Evolutionary conservation across 2,797 vertebrate species (phyloP), one percentile per base, ranked within the genome.

Genomic region (Anguilla megastoma): DNA sequence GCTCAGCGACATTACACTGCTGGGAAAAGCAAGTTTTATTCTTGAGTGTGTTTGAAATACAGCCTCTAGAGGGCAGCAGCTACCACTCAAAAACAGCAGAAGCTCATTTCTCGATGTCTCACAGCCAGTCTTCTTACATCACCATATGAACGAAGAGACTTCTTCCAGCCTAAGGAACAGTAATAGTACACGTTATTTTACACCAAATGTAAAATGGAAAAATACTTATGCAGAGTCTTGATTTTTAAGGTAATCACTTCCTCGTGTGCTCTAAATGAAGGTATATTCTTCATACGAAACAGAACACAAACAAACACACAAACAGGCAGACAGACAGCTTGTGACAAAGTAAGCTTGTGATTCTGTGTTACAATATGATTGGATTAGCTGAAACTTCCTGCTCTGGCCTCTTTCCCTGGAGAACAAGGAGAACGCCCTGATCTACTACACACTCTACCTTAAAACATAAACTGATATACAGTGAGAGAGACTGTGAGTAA

Each of bases 71-170:
- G 60, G 87, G 87, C 80, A 87, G 87, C n/a, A 84, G n/a, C 58
- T 0, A 71, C 79, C 45, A 18, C 60, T 33, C 12, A 14, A 82
- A 87, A 52, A 84, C 24, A 83, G 9, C 48, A 84, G 82, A 48
- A 27, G 21, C 27, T 18, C 0, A 52, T 50, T 83, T 83, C 80
- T 7, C 9, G 45, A 52, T 87, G 54, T 66, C 87, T 93, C 90
- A 92, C 92, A 92, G 89, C 90, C 87, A 89, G 90, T 88, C 90
- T 92, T 87, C 14, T 36, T 41, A 41, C 14, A 76, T 76, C 30
- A 76, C 14, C 9, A 76, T 41, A 14, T 41, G 74, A 18, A 36
- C 30, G 2, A 33, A 41, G 30, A 16, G 27, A 33, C 74, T 76
- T 36, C 33, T 76, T 16, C 1, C 74, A 41, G 74, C 33, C 18